Conservation (phyloP, 2,797 vertebrate species). For the Salarias fasciatus region DNA sequence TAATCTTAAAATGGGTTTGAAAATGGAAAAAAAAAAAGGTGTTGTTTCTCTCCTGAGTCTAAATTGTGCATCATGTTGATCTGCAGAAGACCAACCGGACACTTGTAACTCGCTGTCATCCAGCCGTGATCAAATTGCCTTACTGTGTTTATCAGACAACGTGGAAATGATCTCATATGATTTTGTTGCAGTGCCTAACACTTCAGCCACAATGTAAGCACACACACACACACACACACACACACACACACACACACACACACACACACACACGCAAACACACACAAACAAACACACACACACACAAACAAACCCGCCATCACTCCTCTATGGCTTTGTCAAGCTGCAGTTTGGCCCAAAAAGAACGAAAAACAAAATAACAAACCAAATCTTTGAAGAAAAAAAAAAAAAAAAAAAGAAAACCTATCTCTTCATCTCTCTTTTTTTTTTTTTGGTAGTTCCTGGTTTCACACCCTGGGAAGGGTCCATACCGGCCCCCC, state of each 20-base stretch:
- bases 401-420: slow-evolving; percentile 3
- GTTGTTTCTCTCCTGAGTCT: slow-evolving; percentile 66
- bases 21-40: slow-evolving; percentile 57
- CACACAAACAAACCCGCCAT: slow-evolving; percentile 4
- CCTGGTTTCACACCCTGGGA: slow-evolving; percentile 38
- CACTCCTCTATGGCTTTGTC: slow-evolving; percentile 52
- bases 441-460: slow-evolving; percentile 8
- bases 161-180: slow-evolving; percentile 25
- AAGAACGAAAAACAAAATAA: slow-evolving; percentile 1
- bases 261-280: no score
- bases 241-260: no score
- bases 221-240: slow-evolving; percentile 74
- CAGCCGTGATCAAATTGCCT: slow-evolving; percentile 82
- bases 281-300: no score
- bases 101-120: slow-evolving; percentile 64
- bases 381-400: slow-evolving; percentile 2
- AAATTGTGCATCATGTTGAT: slow-evolving; percentile 65
- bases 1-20: slow-evolving; percentile 79
- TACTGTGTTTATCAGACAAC: slow-evolving; percentile 74
- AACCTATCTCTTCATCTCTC: slow-evolving; percentile 11
- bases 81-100: slow-evolving; percentile 56
- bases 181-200: slow-evolving; percentile 76
- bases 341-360: slow-evolving; percentile 49
- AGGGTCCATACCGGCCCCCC: slow-evolving; percentile 9
- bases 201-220: slow-evolving; percentile 77